Evolutionary conservation across 2,888 invertebrate species (phyloP).

Genomic region (Cephus pygmeus): DNA sequence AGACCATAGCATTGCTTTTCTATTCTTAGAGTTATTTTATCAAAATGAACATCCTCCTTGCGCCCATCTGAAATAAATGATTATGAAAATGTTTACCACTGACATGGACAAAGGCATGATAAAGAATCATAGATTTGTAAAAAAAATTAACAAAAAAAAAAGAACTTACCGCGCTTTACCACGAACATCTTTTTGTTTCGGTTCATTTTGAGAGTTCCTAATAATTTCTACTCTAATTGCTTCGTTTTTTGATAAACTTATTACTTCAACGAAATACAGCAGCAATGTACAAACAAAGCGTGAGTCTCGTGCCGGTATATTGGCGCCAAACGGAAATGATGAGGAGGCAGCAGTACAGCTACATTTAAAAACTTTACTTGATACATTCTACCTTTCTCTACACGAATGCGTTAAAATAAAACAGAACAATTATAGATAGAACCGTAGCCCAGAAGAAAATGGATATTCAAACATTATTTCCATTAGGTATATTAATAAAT

Average conservation of each 20-base stretch:
- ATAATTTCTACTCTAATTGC: slow-evolving; percentile 4
- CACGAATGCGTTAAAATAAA: background rate
- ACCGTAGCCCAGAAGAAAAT: background rate
- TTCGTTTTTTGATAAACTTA: slow-evolving; percentile 1
- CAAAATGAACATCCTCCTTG: slow-evolving; percentile 92
- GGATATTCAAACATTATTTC: background rate
- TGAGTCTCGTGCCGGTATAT: background rate
- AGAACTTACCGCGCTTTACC: background rate
- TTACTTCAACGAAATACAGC: background rate
- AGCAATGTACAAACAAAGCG: background rate
- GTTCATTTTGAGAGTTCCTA: background rate
- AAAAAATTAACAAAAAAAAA: slow-evolving; percentile 4
- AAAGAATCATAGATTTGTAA: too few species aligned
- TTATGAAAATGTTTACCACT: slow-evolving; percentile 37
- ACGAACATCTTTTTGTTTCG: background rate
- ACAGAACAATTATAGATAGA: background rate
- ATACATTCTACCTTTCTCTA: too few species aligned
- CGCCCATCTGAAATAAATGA: slow-evolving; percentile 77
- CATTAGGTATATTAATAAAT: background rate
- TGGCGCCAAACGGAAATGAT: background rate
- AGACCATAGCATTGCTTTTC: slow-evolving; percentile 95
- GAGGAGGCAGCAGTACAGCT: too few species aligned
- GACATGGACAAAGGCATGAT: slow-evolving; percentile 40
- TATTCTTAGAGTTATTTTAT: slow-evolving; percentile 97
- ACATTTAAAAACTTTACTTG: too few species aligned